These are phyloP conservation scores for Gopherus evgoodei DNA, from an alignment of 2,113 vertebrate genomes.

Conservation along the genomic window DNA sequence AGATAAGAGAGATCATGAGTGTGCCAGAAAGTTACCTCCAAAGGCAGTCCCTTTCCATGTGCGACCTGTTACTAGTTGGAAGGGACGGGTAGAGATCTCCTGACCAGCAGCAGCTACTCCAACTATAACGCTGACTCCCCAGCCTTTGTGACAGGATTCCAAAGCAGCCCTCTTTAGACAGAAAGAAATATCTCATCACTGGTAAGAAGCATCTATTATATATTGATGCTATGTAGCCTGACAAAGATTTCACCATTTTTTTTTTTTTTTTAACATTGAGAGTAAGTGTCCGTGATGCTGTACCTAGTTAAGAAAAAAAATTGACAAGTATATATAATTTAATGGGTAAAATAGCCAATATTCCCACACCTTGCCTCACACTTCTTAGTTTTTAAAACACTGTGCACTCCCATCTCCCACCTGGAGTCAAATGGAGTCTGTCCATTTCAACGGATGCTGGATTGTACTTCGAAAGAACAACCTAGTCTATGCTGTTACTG, in stretches of 20 bases:
- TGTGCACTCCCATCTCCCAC: not conserved
- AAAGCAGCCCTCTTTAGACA: conserved; percentile 80
- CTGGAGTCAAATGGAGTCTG: too few relatives aligned
- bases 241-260: not conserved
- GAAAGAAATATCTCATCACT: not conserved
- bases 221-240: not conserved
- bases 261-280: not conserved
- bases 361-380: not conserved
- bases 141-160: conserved; percentile 87
- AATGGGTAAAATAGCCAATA: not conserved
- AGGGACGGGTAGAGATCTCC: conserved; percentile 84
- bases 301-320: not conserved
- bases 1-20: not conserved
- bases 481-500: not conserved
- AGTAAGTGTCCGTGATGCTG: not conserved
- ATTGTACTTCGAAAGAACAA: not conserved
- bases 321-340: not conserved
- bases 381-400: too few relatives aligned
- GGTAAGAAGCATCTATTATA: not conserved
- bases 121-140: conserved; percentile 84
- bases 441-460: not conserved
- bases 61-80: conserved; percentile 85
- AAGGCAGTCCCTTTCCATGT: conserved; percentile 86
- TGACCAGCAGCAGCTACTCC: conserved; percentile 84
- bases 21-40: conserved; percentile 76